Base-by-base conservation (phyloP, 1,140 invertebrate genomes). In the Drosophila erecta region DNA sequence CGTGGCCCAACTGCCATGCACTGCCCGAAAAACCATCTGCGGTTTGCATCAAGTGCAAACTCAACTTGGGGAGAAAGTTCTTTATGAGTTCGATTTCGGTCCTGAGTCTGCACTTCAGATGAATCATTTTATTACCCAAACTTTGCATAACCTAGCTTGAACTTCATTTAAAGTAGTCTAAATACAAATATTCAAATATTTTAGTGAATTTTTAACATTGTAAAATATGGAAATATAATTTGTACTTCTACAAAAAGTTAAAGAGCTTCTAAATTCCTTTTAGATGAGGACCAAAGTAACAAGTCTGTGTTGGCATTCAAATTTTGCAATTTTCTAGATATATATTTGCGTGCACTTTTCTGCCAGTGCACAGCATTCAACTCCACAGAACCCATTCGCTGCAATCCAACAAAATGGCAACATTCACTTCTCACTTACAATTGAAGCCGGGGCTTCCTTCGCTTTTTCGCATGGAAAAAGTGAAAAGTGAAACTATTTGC, bases 401-500 rank as follows among this genome's bases (percentile, higher is more conserved):
- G 60, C 60, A 75, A 66, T 65, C 71, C 46, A 76, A 77, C 79
- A 78, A 83, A 87, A 86, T 86, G 81, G 81, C 81, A 77, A 87
- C 81, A 81, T 78, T 81, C 83, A 56, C 74, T 62, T 78, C 67
- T 81, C 81, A 86, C 83, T 66, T 73, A 55, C 74, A 73, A 49
- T 64, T 53, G 35, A 56, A 51, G 71, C 60, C 66, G 53, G 47
- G 50, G 72, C 71, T 76, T 86, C 80, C 69, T 73, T 81, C 62
- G 47, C 30, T 69, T 70, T 77, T 77, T 84, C 67, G 81, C 76
- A 67, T 65, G 33, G 35, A 27, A 47, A 50, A 53, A 64, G 50
- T 73, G 51, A 74, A 74, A 87, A 87, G 84, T 87, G 84, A 87
- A 87, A 87, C 84, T 87, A 87, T 79, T 89, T 84, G 72, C 65